Percentiles rank a stretch among this genome's conserved stretches.
Evolutionary conservation across 1,140 invertebrate genomes (phyloP).

Genomic region (Sitophilus oryzae): DNA sequence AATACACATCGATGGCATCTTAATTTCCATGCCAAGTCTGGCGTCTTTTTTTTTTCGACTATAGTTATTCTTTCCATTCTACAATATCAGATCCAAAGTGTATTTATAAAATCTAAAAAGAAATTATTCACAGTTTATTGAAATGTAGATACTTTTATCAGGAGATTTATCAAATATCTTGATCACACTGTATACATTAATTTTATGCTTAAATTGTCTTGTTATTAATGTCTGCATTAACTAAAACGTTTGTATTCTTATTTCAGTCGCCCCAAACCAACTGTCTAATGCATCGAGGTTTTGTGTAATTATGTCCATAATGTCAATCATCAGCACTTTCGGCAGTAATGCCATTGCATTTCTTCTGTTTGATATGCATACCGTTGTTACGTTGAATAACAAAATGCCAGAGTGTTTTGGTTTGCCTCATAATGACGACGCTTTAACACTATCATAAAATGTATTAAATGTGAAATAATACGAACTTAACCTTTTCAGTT

Average conservation of each 20-base stretch:
- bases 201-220: too few relatives aligned
- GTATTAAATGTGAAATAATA: too few relatives aligned
- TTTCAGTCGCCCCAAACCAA: background rate
- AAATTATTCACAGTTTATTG: too few relatives aligned
- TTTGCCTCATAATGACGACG: background rate
- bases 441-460: background rate
- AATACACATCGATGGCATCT: too few relatives aligned
- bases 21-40: too few relatives aligned
- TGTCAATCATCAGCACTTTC: background rate
- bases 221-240: conserved; percentile 6
- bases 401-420: background rate
- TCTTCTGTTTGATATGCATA: conserved; percentile 1
- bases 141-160: too few relatives aligned
- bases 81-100: too few relatives aligned
- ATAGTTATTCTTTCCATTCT: too few relatives aligned
- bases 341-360: conserved; percentile 1
- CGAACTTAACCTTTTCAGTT: conserved; percentile 63
- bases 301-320: background rate
- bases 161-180: too few relatives aligned
- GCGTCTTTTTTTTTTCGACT: too few relatives aligned
- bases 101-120: too few relatives aligned
- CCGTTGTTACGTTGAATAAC: conserved; percentile 5
- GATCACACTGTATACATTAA: too few relatives aligned
- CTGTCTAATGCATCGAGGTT: background rate
- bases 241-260: background rate